Conservation (phyloP, 2,888 invertebrate genomes). For the Drosophila sordidula region DNA sequence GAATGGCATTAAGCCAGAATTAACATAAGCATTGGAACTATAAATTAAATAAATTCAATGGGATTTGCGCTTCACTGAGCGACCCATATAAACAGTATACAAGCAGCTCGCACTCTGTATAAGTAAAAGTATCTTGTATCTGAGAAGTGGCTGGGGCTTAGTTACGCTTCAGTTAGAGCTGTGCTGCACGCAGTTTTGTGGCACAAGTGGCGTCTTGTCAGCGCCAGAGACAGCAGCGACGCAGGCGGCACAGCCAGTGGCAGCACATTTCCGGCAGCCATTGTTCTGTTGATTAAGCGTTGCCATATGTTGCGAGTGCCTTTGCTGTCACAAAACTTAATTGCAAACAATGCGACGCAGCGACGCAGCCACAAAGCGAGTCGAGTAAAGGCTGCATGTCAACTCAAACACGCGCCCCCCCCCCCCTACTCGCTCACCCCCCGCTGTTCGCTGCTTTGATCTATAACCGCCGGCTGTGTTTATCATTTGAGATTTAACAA, state of each 20-base stretch:
- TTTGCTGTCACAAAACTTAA: slow-evolving; percentile 68
- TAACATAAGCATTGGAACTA: slow-evolving; percentile 67
- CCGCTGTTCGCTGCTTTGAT: slow-evolving; percentile 30
- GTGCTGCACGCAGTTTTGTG: slow-evolving; percentile 19
- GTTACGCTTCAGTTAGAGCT: slow-evolving; percentile 3
- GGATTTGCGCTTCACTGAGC: slow-evolving; percentile 57
- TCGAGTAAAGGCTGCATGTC: slow-evolving; percentile 45
- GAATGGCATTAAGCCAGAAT: slow-evolving; percentile 56
- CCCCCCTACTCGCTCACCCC: not conserved
- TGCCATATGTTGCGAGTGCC: slow-evolving; percentile 61
- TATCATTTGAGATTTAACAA: slow-evolving; percentile 56
- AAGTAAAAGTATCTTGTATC: slow-evolving; percentile 19
- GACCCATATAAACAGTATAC: slow-evolving; percentile 14
- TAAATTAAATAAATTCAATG: slow-evolving; percentile 69
- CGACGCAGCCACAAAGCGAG: slow-evolving; percentile 43
- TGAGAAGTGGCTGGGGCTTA: not conserved
- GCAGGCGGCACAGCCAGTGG: slow-evolving; percentile 32
- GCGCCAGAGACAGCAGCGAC: not conserved
- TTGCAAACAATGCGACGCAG: slow-evolving; percentile 64
- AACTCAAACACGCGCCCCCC: slow-evolving; percentile 3
- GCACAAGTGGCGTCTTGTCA: slow-evolving; percentile 23
- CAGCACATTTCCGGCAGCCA: slow-evolving; percentile 64
- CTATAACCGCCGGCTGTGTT: slow-evolving; percentile 33
- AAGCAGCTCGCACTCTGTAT: no score
- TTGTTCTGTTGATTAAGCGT: slow-evolving; percentile 69